Evolutionary conservation across 2,113 vertebrate genomes (phyloP), one percentile per base, ranked within the genome.

Genomic region (Peromyscus californicus): DNA sequence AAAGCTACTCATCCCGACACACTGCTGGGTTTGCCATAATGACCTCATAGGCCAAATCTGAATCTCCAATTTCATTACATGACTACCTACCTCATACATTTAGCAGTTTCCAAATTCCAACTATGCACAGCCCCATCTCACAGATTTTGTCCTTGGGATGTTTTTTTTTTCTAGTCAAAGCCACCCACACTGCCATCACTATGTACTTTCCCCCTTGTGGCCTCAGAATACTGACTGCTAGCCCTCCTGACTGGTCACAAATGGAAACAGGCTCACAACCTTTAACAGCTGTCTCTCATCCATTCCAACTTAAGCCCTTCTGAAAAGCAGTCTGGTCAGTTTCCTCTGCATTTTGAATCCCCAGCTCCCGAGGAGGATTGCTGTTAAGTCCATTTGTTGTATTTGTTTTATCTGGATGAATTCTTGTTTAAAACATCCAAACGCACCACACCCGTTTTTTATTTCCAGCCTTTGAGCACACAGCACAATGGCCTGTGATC

Each of bases 221-320:
- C 29, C 21, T 65, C 24, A 65, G 48, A 69, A 78, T 72, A 54
- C 31, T 69, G 12, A 29, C 79, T 48, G 7, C 21, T 31, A 8
- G 16, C 79, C 94, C 4, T 88, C 22, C 26, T 91, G 54, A 36
- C 21, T 11, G 33, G 82, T 95, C 63, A 85, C 69, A 90, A 97
- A 90, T 92, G 84, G 85, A 94, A 94, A 90, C 76, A 88, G 45
- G 26, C 74, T 88, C 90, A 85, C 75, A 83, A 84, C 72, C 75
- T 96, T 95, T 65, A 96, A 93, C 79, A 97, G 63, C 90, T 90
- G 95, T 31, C 88, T 97, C 79, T 91, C 89, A 87, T 93, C 67
- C 82, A 87, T 95, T 96, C 36, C 74, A 94, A 83, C 57, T 91
- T 94, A 96, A 84, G 70, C 48, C 70, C 92, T 48, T 92, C 92